Evolutionary conservation across 2,797 vertebrate species (phyloP), one percentile per base, ranked within the genome.

Genomic region (Pyrocephalus nanus): DNA sequence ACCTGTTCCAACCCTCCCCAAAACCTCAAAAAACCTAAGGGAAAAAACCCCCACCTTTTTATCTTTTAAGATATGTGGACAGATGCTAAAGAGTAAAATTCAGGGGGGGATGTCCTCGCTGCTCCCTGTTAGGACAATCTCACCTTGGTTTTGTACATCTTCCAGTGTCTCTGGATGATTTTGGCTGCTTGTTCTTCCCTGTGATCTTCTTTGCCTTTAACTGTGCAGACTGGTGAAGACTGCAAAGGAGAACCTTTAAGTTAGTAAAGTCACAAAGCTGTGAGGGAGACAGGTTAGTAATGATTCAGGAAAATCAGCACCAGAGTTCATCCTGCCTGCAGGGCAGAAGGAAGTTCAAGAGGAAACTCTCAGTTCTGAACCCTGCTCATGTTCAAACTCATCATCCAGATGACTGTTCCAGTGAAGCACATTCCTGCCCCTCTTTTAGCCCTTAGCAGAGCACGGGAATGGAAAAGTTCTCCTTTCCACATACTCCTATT

Each of bases 101-200:
- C 66, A 85, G 60, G 90, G 13, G 4, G 29, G 18, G 14, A 26
- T 51, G 30, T 51, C 20, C 34, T 48, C 32, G 6, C 45, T 64
- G 11, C 4, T 61, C 12, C 30, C 25, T 8, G 14, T 25, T 0
- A 11, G 2, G 26, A 75, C 25, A 80, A n/a, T 18, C 96, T 94
- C 92, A 99, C 99, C 98, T 96, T 97, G 32, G 53, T 92, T 85
- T 40, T 97, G 96, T 98, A 97, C 69, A 70, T 73, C 93, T 96
- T 98, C 99, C 99, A 99, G 48, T 55, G 69, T 29, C 86, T 97
- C 96, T 99, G 99, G 84, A 99, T 98, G 82, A 95, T 72, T 85
- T 88, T 90, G 17, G 98, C 98, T 4, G 99, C 98, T 16, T 78
- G 75, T 0, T 98, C 96, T 79, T 89, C 91, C 92, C 60, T 97